Conservation (phyloP, 2,113 vertebrate genomes). For the Sclerurus mexicanus region DNA sequence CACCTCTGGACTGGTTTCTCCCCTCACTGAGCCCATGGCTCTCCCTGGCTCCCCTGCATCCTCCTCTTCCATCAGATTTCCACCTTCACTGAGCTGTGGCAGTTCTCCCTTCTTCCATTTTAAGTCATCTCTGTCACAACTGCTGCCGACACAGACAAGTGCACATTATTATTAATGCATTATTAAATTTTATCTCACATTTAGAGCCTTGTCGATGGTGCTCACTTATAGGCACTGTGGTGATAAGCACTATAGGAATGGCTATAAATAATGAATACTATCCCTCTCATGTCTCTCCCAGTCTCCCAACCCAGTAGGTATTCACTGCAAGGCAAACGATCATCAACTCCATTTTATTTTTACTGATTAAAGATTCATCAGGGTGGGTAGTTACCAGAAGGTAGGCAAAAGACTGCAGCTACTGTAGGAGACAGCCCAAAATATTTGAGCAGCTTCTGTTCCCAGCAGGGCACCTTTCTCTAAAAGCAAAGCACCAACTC, state of each 20-base stretch:
- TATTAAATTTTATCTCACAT: conserved; percentile 59
- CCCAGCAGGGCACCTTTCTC: neutral
- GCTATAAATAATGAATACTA: conserved; percentile 61
- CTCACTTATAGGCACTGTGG: conserved; percentile 19
- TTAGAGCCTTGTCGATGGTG: conserved; percentile 15
- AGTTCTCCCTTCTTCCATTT: neutral
- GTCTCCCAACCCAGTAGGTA: neutral
- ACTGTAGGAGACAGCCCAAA: neutral
- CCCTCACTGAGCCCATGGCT: fast-evolving
- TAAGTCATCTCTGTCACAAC: neutral
- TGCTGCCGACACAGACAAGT: conserved; percentile 22
- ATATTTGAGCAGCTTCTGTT: conserved; percentile 13
- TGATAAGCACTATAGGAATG: conserved; percentile 23
- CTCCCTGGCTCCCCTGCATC: neutral
- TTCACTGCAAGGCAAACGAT: conserved; percentile 29
- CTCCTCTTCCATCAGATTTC: neutral
- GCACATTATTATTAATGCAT: conserved; percentile 56
- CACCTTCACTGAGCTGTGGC: neutral
- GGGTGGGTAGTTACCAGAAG: neutral
- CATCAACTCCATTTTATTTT: conserved; percentile 15
- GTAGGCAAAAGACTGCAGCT: neutral
- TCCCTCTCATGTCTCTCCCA: neutral
- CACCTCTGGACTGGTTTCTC: neutral
- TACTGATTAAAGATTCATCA: conserved; percentile 11
- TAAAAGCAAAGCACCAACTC: neutral